Evolutionary conservation across 2,888 invertebrate genomes (phyloP), one percentile per base, ranked within the genome.

Genomic region (Tipula unca): DNA sequence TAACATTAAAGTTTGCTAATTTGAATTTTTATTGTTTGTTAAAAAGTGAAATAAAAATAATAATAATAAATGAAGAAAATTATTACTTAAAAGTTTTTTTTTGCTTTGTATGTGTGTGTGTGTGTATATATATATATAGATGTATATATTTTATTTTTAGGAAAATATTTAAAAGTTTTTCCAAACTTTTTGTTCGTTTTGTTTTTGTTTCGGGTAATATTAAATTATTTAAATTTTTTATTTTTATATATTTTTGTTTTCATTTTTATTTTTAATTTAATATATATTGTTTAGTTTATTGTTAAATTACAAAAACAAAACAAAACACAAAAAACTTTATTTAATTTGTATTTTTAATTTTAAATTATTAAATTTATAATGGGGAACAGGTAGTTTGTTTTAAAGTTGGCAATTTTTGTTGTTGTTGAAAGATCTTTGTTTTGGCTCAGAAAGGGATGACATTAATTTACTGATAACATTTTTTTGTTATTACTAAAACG

Each of bases 1-100:
- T 69, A 69, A 69, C 69, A 69, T 69, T 69, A 69, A 69, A 69
- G 69, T 69, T 69, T 69, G 69, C 69, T 69, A 69, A 69, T 69
- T 69, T 69, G 69, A 69, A 69, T 69, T 69, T 69, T 69, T 69
- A 69, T 69, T 69, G 69, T 69, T 69, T 69, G 69, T 69, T 69
- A 69, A 69, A 69, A 69, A 69, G 69, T 69, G 69, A 69, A 69
- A 69, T 69, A 69, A 69, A 69, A 69, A 69, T 69, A 69, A 69
- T 54, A 54, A 54, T 69, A 69, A 69, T 69, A 69, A 69, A 69
- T 69, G 69, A 69, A 69, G 69, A 69, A 69, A 69, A 69, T 69
- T 69, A 69, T 69, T 69, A 69, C 69, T 69, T 69, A 69, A 69
- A 69, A 69, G 69, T 69, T 69, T 25, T 69, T 25, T 69, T 69